Conservation (phyloP, 2,888 invertebrate species). For the Tinea pellionella region DNA sequence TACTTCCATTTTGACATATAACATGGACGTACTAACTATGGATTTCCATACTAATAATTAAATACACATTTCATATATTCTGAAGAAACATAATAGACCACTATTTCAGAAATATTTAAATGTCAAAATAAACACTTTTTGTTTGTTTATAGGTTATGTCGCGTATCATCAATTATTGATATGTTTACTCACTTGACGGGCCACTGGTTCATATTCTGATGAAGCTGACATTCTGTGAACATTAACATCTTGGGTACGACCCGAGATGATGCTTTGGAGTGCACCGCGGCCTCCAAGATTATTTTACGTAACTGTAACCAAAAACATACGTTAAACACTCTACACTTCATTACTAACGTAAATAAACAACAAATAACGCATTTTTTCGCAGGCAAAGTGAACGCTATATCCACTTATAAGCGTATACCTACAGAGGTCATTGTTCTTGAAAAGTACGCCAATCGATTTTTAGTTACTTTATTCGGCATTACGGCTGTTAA, state of each 20-base stretch:
- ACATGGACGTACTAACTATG: too few relatives aligned
- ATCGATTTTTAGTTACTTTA: slow-evolving; percentile 32
- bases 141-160: not conserved
- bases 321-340: slow-evolving; percentile 37
- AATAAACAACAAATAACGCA: not conserved
- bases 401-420: slow-evolving; percentile 41
- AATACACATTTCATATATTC: too few relatives aligned
- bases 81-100: too few relatives aligned
- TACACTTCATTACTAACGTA: not conserved
- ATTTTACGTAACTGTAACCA: slow-evolving; percentile 58
- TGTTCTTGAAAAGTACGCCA: slow-evolving; percentile 50
- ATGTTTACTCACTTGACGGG: slow-evolving; percentile 55
- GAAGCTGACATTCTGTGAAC: slow-evolving; percentile 65
- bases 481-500: not conserved
- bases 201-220: slow-evolving; percentile 63
- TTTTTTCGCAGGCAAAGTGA: not conserved
- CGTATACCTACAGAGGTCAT: slow-evolving; percentile 56
- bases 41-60: too few relatives aligned
- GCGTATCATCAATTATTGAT: not conserved
- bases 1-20: too few relatives aligned
- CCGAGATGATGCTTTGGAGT: slow-evolving; percentile 63
- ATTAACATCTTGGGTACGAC: slow-evolving; percentile 68
- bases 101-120: too few relatives aligned
- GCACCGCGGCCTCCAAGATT: slow-evolving; percentile 57
- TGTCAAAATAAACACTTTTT: too few relatives aligned